A percentile compares a stretch with the other conserved stretches of the same genome.
Conservation (phyloP, 2,113 vertebrate species). For the Jacana jacana region DNA sequence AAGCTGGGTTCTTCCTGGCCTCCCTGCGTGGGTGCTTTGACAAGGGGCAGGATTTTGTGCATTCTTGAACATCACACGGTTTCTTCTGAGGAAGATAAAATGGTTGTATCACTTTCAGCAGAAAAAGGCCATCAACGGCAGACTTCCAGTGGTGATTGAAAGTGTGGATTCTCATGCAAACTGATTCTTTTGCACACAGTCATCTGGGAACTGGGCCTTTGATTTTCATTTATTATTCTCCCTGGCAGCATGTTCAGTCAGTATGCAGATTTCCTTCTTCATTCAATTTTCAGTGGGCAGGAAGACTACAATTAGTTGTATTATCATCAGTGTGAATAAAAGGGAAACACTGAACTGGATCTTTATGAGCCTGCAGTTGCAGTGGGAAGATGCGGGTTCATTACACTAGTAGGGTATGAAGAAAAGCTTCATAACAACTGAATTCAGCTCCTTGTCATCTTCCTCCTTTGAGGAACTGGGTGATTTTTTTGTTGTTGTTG, state of each 20-base stretch:
- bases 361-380: background rate
- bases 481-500: background rate
- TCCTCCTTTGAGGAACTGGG: background rate
- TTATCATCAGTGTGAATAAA: conserved; percentile 38
- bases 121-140: background rate
- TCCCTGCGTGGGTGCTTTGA: fast-evolving
- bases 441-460: background rate
- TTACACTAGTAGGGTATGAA: background rate
- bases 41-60: background rate
- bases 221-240: conserved; percentile 60
- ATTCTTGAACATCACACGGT: background rate
- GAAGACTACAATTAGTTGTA: conserved; percentile 60
- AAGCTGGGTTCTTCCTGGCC: background rate
- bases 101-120: background rate
- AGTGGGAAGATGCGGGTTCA: background rate
- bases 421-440: background rate
- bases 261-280: conserved; percentile 50
- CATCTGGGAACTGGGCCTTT: conserved; percentile 28
- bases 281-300: conserved; percentile 49
- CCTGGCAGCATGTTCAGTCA: conserved; percentile 46
- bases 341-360: conserved; percentile 29
- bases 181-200: conserved; percentile 13
- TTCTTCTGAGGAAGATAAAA: conserved; percentile 7
- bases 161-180: conserved; percentile 43
- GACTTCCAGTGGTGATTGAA: conserved; percentile 15